Evolutionary conservation across 1,140 invertebrate genomes (phyloP).

Genomic region (Theocolax elegans): DNA sequence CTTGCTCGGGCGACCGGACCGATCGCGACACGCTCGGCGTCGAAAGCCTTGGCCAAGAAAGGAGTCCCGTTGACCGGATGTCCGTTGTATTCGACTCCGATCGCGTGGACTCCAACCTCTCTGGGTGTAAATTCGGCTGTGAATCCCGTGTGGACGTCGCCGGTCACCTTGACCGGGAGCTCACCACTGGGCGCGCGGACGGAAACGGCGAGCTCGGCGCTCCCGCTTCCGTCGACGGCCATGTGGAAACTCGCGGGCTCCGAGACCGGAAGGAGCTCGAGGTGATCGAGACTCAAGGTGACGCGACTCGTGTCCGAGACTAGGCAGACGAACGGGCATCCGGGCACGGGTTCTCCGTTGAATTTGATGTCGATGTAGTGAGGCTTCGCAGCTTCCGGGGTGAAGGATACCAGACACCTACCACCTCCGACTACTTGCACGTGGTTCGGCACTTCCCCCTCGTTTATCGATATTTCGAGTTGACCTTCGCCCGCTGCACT

Average conservation of each 20-base stretch:
- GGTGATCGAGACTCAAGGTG: constrained; percentile 79
- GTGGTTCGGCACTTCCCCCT: constrained; percentile 97
- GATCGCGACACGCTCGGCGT: constrained; percentile 89
- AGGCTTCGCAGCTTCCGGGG: constrained; percentile 89
- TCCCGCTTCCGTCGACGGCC: constrained; percentile 85
- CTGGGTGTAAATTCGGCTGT: constrained; percentile 91
- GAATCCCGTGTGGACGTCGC: constrained; percentile 86
- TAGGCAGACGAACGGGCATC: constrained; percentile 88
- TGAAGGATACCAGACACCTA: constrained; percentile 93
- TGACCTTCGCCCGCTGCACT: constrained; percentile 96
- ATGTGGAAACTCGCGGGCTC: constrained; percentile 89
- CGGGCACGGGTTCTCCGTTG: constrained; percentile 94
- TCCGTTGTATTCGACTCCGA: constrained; percentile 92
- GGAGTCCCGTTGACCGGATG: constrained; percentile 91
- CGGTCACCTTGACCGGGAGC: constrained; percentile 89
- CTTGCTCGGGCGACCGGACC: constrained; percentile 84
- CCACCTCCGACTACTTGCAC: constrained; percentile 95
- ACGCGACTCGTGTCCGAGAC: constrained; percentile 85
- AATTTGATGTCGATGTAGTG: constrained; percentile 99
- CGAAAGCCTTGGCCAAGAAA: constrained; percentile 92
- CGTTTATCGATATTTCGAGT: constrained; percentile 97
- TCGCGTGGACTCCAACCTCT: constrained; percentile 89
- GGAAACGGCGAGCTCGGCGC: constrained; percentile 88
- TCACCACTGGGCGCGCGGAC: constrained; percentile 80
- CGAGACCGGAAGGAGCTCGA: constrained; percentile 90